phyloP scores from a whole-genome alignment of 1,140 invertebrate genomes.

The Ectropis grisescens region DNA sequence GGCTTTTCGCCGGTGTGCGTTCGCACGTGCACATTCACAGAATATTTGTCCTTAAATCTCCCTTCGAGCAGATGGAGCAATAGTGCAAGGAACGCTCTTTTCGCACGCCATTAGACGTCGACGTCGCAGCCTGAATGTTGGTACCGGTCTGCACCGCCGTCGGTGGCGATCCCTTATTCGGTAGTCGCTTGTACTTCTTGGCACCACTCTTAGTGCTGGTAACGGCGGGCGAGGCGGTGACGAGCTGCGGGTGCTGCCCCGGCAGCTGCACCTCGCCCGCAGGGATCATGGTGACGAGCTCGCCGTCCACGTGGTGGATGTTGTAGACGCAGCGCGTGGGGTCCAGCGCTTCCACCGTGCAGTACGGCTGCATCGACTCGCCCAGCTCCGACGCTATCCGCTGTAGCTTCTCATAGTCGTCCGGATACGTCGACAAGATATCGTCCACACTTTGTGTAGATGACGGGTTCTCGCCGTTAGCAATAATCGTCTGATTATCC shows the following conservation, averaged over 20 bases:
- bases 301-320: constrained; percentile 63
- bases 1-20: constrained; percentile 94
- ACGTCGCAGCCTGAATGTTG: constrained; percentile 59
- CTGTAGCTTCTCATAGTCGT: constrained; percentile 82
- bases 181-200: constrained; percentile 68
- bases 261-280: constrained; percentile 56
- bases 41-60: constrained; percentile 95
- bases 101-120: constrained; percentile 73
- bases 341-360: constrained; percentile 73
- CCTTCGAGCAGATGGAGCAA: constrained; percentile 92
- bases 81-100: constrained; percentile 91
- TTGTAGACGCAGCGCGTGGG: constrained; percentile 67
- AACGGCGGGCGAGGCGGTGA: constrained; percentile 62
- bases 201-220: constrained; percentile 67
- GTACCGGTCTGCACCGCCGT: constrained; percentile 36
- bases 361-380: constrained; percentile 78
- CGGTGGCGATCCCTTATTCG: constrained; percentile 51
- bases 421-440: constrained; percentile 75
- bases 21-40: constrained; percentile 91
- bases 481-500: constrained; percentile 46
- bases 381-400: constrained; percentile 81
- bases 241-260: constrained; percentile 60
- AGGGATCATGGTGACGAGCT: constrained; percentile 64
- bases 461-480: constrained; percentile 71
- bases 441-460: constrained; percentile 79